These are phyloP conservation scores for Alectoris magna DNA, from an alignment of 2,797 vertebrate genomes.

Conservation along the genomic window DNA sequence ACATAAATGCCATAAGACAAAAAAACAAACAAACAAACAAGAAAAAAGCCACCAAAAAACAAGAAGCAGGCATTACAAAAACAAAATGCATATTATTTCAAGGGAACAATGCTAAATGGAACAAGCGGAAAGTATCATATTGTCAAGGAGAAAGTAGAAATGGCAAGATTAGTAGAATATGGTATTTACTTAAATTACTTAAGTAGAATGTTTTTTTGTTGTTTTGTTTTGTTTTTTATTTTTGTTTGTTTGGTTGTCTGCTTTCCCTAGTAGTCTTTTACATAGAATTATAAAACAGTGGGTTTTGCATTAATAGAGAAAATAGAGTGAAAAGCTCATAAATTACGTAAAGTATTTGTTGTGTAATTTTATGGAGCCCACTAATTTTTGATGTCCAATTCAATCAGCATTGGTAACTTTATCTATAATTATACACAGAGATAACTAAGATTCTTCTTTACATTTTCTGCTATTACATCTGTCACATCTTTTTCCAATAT, in stretches of 20 bases:
- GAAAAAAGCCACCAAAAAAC: not conserved
- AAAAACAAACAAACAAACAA: not conserved
- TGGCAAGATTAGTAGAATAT: not conserved
- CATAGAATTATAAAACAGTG: not conserved
- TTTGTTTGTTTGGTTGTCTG: too few species aligned
- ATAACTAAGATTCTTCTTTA: not conserved
- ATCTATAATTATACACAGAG: fast-evolving
- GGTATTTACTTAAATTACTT: not conserved
- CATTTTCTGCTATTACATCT: not conserved
- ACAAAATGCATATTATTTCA: not conserved
- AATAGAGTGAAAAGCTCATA: not conserved
- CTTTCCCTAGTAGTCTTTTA: not conserved
- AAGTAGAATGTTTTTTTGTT: not conserved
- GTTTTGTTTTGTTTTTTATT: too few species aligned
- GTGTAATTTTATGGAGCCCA: not conserved
- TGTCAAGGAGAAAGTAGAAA: not conserved
- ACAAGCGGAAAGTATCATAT: not conserved
- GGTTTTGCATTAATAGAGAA: not conserved
- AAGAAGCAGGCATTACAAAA: not conserved
- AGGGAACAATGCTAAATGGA: not conserved
- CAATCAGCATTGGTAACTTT: not conserved
- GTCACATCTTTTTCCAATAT: not conserved
- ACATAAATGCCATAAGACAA: not conserved
- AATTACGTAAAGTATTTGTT: not conserved
- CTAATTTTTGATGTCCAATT: not conserved